Conservation (phyloP, 2,888 invertebrate species). For the Chalcosyrphus nemorum region DNA sequence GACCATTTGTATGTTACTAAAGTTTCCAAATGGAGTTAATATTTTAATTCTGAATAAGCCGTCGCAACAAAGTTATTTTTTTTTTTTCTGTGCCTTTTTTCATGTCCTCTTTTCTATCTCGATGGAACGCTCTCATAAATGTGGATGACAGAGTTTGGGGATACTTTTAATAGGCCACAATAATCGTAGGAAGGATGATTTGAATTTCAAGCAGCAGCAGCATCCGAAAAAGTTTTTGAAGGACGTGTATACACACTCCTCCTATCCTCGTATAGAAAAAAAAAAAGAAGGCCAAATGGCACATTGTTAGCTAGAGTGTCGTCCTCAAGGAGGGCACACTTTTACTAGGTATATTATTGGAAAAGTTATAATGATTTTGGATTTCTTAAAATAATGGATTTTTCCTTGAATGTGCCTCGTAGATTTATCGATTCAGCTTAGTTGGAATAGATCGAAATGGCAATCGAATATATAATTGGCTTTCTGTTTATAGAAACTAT, state of each 20-base stretch:
- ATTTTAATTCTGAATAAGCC: constrained; percentile 68
- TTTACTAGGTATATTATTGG: constrained; percentile 38
- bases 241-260: constrained; percentile 17
- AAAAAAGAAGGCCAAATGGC: constrained; percentile 5
- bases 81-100: too few relatives aligned
- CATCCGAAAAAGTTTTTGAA: constrained; percentile 34
- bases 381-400: constrained; percentile 29
- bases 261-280: not conserved
- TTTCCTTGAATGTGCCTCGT: not conserved
- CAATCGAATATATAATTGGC: not conserved
- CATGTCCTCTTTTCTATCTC: not conserved
- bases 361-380: constrained; percentile 62
- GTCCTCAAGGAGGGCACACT: not conserved
- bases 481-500: not conserved
- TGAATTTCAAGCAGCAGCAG: constrained; percentile 62
- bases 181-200: constrained; percentile 63
- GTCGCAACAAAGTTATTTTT: constrained; percentile 39
- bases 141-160: constrained; percentile 45
- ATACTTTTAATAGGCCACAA: constrained; percentile 69
- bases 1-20: constrained; percentile 65
- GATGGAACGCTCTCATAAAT: constrained; percentile 37
- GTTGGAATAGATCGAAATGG: not conserved
- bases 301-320: constrained; percentile 16
- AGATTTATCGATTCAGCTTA: constrained; percentile 5
- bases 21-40: constrained; percentile 69